Evolutionary conservation across 1,140 invertebrate species (phyloP), one percentile per base, ranked within the genome.

Genomic region (Andrena cerasifolii): DNA sequence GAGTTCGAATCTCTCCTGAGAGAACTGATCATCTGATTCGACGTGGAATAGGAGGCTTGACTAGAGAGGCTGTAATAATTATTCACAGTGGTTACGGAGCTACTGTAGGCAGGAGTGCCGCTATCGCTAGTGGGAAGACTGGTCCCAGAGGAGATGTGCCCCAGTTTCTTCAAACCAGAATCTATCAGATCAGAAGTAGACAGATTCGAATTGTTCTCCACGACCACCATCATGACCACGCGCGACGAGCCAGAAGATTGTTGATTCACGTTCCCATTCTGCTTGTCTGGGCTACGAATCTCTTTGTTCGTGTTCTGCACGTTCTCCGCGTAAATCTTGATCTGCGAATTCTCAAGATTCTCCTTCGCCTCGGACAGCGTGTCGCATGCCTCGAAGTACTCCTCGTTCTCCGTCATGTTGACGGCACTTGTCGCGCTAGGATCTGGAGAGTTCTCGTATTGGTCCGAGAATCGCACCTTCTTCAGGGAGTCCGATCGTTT

Each of bases 211-310:
- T 78, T 72, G 5, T 70, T 87, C 31, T 90, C 87, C 40, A 91
- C 79, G 0, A 91, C 33, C 18, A 91, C 33, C 31, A 92, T 74
- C 89, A 92, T 90, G 84, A 92, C 62, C 24, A 91, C 78, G n/a
- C 84, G 74, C 3, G 85, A 86, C 3, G 86, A 79, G 49, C 58
- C 59, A 5, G 61, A 16, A 7, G 51, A 16, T 28, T 70, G 45
- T 26, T 72, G 36, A n/a, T 10, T 36, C 4, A 10, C 6, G 1
- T 5, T 28, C 1, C n/a, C 16, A 24, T 16, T 66, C 0, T 2
- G 0, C 7, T 6, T 18, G 5, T 67, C 43, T 2, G 77, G 43
- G 14, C 14, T 71, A 40, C 0, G 10, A 51, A 53, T 74, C 24
- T 80, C 72, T 40, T 76, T 80, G 0, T 72, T 26, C 1, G n/a